Evolutionary conservation across 1,140 invertebrate species (phyloP).

Genomic region (Apis laboriosa): DNA sequence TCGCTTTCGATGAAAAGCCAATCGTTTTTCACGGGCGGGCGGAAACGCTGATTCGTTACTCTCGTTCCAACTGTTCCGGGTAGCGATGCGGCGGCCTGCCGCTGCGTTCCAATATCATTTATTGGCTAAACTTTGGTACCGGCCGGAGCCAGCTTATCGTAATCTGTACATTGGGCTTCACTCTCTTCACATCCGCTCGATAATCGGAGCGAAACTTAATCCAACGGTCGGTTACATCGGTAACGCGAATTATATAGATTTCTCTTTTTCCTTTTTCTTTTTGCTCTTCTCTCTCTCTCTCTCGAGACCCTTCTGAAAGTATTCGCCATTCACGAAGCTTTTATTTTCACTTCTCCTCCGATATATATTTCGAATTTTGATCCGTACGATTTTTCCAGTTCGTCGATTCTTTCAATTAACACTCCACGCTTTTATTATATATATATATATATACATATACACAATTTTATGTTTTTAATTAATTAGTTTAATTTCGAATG

Average conservation of each 20-base stretch:
- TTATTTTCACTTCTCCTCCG: too few relatives aligned
- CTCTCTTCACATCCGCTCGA: neutral
- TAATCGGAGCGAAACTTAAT: neutral
- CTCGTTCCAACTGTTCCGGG: neutral
- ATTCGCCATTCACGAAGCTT: too few relatives aligned
- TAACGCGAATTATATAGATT: conserved; percentile 8
- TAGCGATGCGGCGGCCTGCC: neutral
- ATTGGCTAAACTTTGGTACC: conserved; percentile 20
- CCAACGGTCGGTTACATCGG: neutral
- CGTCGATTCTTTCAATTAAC: too few relatives aligned
- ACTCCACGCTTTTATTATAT: too few relatives aligned
- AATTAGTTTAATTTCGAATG: too few relatives aligned
- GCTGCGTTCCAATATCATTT: conserved; percentile 38
- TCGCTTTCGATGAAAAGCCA: neutral
- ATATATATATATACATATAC: too few relatives aligned
- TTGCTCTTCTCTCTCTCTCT: too few relatives aligned
- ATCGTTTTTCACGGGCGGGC: conserved; percentile 24
- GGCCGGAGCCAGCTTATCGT: conserved; percentile 16
- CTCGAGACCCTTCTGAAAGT: too few relatives aligned
- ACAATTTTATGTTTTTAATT: too few relatives aligned
- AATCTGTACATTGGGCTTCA: conserved; percentile 22
- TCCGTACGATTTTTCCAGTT: too few relatives aligned
- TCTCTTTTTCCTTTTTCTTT: neutral
- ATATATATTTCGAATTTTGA: too few relatives aligned
- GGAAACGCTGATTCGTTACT: conserved; percentile 13